phyloP scores from a whole-genome alignment of 2,888 invertebrate species.

The Sclerodermus sp. region DNA sequence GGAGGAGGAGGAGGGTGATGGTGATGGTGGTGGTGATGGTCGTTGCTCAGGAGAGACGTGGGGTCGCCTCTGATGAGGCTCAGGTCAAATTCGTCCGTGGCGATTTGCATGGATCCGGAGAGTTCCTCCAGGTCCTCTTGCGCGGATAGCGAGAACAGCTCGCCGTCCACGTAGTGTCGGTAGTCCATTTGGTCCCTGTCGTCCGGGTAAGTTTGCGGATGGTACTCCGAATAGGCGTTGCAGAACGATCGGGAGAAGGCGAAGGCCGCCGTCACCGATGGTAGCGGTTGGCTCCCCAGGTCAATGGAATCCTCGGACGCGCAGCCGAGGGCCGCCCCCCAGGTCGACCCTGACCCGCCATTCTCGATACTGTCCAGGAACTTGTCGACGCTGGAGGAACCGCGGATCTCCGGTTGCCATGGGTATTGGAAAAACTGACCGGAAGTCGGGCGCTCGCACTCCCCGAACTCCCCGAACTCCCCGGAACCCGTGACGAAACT shows the following conservation, averaged over 20 bases:
- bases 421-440: slow-evolving; percentile 41
- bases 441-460: slow-evolving; percentile 49
- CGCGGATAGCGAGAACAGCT: slow-evolving; percentile 14
- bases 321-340: slow-evolving; percentile 22
- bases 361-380: slow-evolving; percentile 20
- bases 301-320: neutral
- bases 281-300: slow-evolving; percentile 20
- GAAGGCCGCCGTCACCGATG: slow-evolving; percentile 47
- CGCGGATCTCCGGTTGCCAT: too few species aligned
- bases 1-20: too few species aligned
- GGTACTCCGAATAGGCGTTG: slow-evolving; percentile 24
- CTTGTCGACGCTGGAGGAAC: too few species aligned
- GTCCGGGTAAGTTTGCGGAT: slow-evolving; percentile 29
- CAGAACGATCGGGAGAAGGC: slow-evolving; percentile 46
- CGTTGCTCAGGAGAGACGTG: slow-evolving; percentile 31
- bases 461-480: slow-evolving; percentile 28
- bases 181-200: slow-evolving; percentile 20
- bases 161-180: slow-evolving; percentile 3
- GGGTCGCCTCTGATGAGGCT: slow-evolving; percentile 52
- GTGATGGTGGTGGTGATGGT: too few species aligned
- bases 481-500: slow-evolving; percentile 18
- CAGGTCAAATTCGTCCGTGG: slow-evolving; percentile 49
- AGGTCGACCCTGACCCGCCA: slow-evolving; percentile 41
- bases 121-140: slow-evolving; percentile 12
- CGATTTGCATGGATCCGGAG: slow-evolving; percentile 27